Evolutionary conservation across 2,797 vertebrate genomes (phyloP).

Genomic region (Netta rufina): DNA sequence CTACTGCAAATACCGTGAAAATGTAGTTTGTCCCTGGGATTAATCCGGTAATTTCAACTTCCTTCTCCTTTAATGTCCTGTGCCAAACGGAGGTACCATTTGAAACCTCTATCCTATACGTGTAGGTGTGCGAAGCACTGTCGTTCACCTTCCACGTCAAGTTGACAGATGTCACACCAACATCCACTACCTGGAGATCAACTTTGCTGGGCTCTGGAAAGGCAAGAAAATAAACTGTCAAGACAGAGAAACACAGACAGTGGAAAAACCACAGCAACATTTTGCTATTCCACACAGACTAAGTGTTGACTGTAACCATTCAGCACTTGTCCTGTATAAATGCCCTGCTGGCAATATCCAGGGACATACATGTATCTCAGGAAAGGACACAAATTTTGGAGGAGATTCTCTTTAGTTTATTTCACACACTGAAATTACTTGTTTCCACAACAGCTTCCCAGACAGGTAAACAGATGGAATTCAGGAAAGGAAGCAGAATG

Average conservation of each 20-base stretch:
- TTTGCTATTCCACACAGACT: background rate
- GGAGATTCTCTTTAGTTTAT: background rate
- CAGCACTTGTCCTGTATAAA: background rate
- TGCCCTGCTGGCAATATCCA: background rate
- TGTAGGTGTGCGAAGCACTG: rapidly evolving
- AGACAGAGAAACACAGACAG: background rate
- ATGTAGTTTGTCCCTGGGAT: background rate
- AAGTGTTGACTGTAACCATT: background rate
- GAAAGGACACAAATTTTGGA: background rate
- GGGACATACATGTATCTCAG: background rate
- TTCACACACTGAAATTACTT: background rate
- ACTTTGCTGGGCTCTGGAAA: constrained; percentile 29
- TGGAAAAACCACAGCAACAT: background rate
- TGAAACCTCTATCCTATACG: rapidly evolving
- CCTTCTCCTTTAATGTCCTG: too few species aligned
- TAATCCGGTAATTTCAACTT: background rate
- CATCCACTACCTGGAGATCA: background rate
- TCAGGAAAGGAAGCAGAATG: background rate
- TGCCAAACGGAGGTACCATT: too few species aligned
- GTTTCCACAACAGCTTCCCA: background rate
- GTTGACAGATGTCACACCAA: constrained; percentile 11
- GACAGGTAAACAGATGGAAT: background rate
- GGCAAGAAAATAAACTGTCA: background rate
- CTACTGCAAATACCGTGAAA: background rate
- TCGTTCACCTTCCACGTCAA: background rate